Conservation (phyloP, 2,888 invertebrate species). For the Meta bourneti region DNA sequence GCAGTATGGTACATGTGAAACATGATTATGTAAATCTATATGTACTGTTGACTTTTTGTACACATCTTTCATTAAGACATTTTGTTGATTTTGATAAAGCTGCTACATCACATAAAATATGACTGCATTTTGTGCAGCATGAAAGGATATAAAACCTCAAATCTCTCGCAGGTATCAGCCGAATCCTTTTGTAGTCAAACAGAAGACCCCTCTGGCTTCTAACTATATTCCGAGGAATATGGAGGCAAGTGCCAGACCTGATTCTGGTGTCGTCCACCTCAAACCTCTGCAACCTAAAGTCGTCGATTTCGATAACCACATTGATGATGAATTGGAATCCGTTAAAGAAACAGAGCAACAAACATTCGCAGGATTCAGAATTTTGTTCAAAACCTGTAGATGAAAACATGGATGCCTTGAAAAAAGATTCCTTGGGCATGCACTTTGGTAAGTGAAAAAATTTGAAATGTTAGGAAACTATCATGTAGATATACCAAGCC, state of each 20-base stretch:
- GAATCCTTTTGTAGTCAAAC: slow-evolving; percentile 55
- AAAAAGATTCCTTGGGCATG: slow-evolving; percentile 3
- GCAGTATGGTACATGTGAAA: no score
- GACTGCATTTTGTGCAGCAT: no score
- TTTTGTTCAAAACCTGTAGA: slow-evolving; percentile 14
- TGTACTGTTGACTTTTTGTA: no score
- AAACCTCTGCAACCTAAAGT: slow-evolving; percentile 64
- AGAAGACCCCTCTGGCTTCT: slow-evolving; percentile 49
- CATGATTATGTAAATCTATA: no score
- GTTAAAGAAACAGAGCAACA: background rate
- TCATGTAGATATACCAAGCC: background rate
- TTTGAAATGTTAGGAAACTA: no score
- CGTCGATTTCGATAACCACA: slow-evolving; percentile 53
- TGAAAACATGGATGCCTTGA: slow-evolving; percentile 1
- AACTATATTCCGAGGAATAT: slow-evolving; percentile 33
- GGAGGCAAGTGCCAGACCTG: background rate
- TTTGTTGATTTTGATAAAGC: no score
- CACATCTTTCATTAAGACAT: no score
- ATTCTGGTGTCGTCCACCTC: background rate
- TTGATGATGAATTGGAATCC: background rate
- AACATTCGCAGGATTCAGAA: slow-evolving; percentile 2
- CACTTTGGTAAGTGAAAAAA: slow-evolving; percentile 28
- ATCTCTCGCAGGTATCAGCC: slow-evolving; percentile 24
- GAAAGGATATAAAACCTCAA: no score
- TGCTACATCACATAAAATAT: no score